phyloP scores from a whole-genome alignment of 2,797 vertebrate species.

The Monodelphis domestica region DNA sequence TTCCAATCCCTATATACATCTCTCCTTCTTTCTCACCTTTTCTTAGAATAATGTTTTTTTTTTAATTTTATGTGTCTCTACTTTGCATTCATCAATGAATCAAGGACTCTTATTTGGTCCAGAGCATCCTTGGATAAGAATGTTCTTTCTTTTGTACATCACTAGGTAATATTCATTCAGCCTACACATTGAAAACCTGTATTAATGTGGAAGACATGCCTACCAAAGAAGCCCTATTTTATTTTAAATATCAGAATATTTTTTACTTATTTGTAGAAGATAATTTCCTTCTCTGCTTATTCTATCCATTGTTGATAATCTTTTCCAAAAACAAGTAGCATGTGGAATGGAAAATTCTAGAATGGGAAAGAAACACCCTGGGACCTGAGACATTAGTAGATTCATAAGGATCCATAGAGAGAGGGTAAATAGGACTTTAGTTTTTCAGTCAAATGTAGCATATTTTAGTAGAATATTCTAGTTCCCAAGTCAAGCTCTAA shows the following conservation, averaged over 20 bases:
- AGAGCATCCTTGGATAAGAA: background rate
- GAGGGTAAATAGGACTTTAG: background rate
- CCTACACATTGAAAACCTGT: background rate
- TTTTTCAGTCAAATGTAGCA: background rate
- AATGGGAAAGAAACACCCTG: background rate
- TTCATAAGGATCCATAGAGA: background rate
- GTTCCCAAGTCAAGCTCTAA: background rate
- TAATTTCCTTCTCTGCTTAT: background rate
- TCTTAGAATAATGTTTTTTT: background rate
- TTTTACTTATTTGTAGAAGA: background rate
- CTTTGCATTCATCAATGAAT: background rate
- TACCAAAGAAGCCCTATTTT: background rate
- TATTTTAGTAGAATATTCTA: background rate
- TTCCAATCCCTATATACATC: no score
- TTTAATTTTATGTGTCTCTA: background rate
- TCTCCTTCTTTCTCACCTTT: background rate
- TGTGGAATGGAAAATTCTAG: background rate
- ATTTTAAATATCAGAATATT: background rate
- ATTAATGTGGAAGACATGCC: background rate
- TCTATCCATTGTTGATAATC: background rate
- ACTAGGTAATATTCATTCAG: background rate
- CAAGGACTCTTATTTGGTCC: background rate
- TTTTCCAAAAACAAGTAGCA: background rate
- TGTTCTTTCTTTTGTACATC: background rate
- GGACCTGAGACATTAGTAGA: background rate